Evolutionary conservation across 37 sponge, comb jelly and placozoan species (phyloP), one percentile per base, ranked within the genome.

Genomic region (Petrosia ficiformis): DNA sequence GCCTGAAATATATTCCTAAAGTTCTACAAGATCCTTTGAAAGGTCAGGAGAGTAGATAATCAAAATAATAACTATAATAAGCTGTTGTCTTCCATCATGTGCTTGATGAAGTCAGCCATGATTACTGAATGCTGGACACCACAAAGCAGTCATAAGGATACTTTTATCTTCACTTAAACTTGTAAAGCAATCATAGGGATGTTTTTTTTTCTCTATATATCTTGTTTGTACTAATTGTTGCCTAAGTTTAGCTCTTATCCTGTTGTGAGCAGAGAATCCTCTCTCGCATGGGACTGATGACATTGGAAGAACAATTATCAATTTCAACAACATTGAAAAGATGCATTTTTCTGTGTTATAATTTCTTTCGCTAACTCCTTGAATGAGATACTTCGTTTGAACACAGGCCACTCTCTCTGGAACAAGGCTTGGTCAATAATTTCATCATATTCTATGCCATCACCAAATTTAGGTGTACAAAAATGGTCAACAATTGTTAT

Each of bases 271-370:
- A 26, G 63, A 61, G 28, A 61, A 61, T 26, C 63, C 63, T 61
- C 63, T 61, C n/a, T 8, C 63, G n/a, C 63, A n/a, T 26, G 63
- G 63, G 5, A 61, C 63, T 5, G 63, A 61, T 61, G 63, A 61
- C 63, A 61, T 61, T n/a, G 63, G 63, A 26, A 61, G 63, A 24
- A 61, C 63, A 8, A 61, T 8, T 26, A 61, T 22, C 5, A 8
- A 61, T 29, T 61, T 11, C 63, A 61, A 22, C 11, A 61, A n/a
- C 63, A 26, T 11, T 24, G 63, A 61, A 61, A 61, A n/a, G 63
- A 61, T 26, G 63, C n/a, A 22, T 5, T n/a, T 22, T 22, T 61
- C 28, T 61, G 11, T n/a, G 63, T 61, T 5, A 61, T 61, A 61
- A 61, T 61, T 29, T 61, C 63, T 22, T 61, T 61, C 6, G 63